These are phyloP conservation scores for Leucophenga montana DNA, from an alignment of 2,888 invertebrate species.

Conservation along the genomic window DNA sequence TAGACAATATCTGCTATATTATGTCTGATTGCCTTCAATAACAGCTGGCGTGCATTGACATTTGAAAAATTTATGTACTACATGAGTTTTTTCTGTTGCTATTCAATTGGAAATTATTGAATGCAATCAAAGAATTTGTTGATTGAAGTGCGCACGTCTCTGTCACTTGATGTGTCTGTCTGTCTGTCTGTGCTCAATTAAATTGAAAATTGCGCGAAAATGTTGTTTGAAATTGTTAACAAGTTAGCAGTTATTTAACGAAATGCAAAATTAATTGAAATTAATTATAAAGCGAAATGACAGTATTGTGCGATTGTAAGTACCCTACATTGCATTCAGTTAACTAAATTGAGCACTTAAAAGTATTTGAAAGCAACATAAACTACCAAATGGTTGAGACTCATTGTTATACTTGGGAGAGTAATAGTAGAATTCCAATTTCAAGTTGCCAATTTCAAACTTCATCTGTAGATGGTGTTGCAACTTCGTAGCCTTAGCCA, in stretches of 20 bases:
- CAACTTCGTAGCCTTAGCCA: no score
- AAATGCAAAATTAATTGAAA: background rate
- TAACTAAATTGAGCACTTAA: no score
- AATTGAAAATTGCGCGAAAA: background rate
- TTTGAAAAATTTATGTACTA: constrained; percentile 3
- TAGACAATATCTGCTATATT: no score
- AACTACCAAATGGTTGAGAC: no score
- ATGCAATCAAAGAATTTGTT: constrained; percentile 15
- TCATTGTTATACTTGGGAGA: no score
- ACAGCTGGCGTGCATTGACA: constrained; percentile 22
- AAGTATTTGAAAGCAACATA: no score
- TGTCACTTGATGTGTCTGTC: background rate
- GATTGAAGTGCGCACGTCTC: background rate
- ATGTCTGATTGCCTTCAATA: constrained; percentile 22
- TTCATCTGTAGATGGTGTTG: no score
- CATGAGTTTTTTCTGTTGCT: background rate
- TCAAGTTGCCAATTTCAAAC: no score
- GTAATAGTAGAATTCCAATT: no score
- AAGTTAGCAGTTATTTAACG: background rate
- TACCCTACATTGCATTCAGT: background rate
- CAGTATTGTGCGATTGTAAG: no score
- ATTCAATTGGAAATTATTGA: constrained; percentile 21
- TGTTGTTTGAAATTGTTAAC: background rate
- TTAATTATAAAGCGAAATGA: background rate
- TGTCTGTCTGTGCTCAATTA: background rate